Conservation (phyloP, 2,797 vertebrate genomes). For the Tragopan temminckii region DNA sequence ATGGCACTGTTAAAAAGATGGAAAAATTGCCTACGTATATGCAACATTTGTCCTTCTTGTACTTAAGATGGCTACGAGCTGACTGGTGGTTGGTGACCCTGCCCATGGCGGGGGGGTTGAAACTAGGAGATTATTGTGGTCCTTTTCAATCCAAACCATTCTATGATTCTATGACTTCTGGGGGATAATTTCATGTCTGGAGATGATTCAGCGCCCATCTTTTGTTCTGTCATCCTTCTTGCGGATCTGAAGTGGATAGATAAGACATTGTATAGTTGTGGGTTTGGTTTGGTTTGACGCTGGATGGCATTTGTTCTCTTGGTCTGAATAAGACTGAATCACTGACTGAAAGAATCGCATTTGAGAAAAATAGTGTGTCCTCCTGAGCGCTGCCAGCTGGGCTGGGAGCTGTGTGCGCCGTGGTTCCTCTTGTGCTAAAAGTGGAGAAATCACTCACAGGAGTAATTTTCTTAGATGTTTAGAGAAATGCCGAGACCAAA, state of each 20-base stretch:
- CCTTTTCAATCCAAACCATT: no score
- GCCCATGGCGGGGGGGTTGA: no score
- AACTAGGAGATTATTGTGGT: no score
- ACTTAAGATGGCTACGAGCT: not conserved
- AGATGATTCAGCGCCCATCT: not conserved
- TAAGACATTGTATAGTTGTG: fast-evolving
- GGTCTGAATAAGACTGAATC: fast-evolving
- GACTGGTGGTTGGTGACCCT: no score
- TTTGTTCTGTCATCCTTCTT: not conserved
- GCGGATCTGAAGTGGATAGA: not conserved
- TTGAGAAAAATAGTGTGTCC: fast-evolving
- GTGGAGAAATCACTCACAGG: fast-evolving
- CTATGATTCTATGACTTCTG: not conserved
- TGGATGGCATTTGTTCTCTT: fast-evolving
- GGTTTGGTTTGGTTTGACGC: not conserved
- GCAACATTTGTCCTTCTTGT: not conserved
- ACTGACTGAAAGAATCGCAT: fast-evolving
- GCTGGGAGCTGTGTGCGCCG: fast-evolving
- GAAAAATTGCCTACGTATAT: no score
- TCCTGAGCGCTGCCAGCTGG: fast-evolving
- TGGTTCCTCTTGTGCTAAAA: fast-evolving
- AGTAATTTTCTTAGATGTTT: fast-evolving
- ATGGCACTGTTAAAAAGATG: fast-evolving
- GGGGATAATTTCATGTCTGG: not conserved
- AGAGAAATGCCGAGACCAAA: not conserved